Percentiles rank a stretch among this genome's conserved stretches.
Evolutionary conservation across 2,888 invertebrate species (phyloP).

Genomic region (Gandaritis pyraliata): DNA sequence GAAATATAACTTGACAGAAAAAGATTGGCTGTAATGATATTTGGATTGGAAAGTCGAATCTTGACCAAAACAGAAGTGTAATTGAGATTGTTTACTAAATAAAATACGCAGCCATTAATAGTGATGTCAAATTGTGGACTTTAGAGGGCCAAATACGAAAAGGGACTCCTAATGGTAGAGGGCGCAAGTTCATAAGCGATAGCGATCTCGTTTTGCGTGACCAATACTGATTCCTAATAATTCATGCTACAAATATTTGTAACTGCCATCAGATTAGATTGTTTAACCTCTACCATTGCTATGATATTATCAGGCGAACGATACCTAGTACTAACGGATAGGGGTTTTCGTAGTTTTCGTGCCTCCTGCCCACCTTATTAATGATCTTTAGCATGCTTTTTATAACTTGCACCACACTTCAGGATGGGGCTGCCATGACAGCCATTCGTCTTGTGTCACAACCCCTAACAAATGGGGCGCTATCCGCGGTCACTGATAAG

Average conservation of each 20-base stretch:
- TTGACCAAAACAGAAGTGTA: background rate
- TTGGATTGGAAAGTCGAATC: too few relatives aligned
- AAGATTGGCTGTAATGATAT: too few relatives aligned
- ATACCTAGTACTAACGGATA: too few relatives aligned
- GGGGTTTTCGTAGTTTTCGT: too few relatives aligned
- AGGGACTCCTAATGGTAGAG: constrained; percentile 3
- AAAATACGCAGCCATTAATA: constrained; percentile 9
- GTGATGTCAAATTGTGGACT: constrained; percentile 11
- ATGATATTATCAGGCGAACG: too few relatives aligned
- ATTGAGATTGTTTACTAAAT: background rate
- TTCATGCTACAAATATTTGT: too few relatives aligned
- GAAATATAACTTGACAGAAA: too few relatives aligned
- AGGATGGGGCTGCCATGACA: constrained; percentile 42
- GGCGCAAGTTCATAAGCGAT: background rate
- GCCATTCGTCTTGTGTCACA: constrained; percentile 43
- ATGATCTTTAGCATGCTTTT: too few relatives aligned
- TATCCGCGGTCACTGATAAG: constrained; percentile 24
- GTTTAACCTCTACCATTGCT: too few relatives aligned
- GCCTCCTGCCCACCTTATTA: too few relatives aligned
- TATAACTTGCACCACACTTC: constrained; percentile 6
- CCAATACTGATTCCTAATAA: too few relatives aligned
- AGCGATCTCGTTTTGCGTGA: background rate
- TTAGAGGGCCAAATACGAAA: constrained; percentile 3
- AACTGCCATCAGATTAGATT: too few relatives aligned
- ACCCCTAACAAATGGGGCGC: constrained; percentile 10